A percentile compares a stretch with the other conserved stretches of the same genome.
phyloP scores from a whole-genome alignment of 2,888 invertebrate species.

The Agonopterix alstromeriana region DNA sequence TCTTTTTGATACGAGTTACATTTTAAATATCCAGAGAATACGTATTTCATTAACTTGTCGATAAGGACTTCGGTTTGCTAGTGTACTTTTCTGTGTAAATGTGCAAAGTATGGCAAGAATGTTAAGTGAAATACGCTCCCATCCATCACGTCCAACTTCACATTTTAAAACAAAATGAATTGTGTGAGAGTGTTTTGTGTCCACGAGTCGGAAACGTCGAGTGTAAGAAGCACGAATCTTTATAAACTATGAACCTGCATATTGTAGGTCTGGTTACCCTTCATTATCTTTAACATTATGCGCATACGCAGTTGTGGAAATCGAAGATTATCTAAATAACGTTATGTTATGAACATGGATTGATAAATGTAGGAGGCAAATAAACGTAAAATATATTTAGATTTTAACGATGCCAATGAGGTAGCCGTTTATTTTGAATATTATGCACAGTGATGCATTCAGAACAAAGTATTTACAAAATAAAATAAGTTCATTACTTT shows the following conservation, averaged over 20 bases:
- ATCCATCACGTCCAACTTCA: slow-evolving; percentile 40
- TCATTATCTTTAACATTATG: slow-evolving; percentile 19
- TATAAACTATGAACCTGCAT: slow-evolving; percentile 54
- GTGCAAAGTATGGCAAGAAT: slow-evolving; percentile 50
- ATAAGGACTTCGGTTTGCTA: slow-evolving; percentile 63
- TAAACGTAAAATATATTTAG: slow-evolving; percentile 11
- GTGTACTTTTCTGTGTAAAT: slow-evolving; percentile 63
- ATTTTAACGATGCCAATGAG: slow-evolving; percentile 11
- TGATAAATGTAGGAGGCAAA: slow-evolving; percentile 10
- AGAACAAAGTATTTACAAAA: too few species aligned
- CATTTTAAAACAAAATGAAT: slow-evolving; percentile 29
- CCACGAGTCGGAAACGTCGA: slow-evolving; percentile 45
- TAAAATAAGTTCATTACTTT: too few species aligned
- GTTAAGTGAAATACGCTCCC: slow-evolving; percentile 42
- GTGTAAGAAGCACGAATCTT: slow-evolving; percentile 50
- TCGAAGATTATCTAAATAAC: slow-evolving; percentile 6
- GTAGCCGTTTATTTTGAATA: not conserved
- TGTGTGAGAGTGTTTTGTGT: slow-evolving; percentile 59
- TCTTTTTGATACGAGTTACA: slow-evolving; percentile 40
- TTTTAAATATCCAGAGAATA: slow-evolving; percentile 32
- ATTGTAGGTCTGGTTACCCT: slow-evolving; percentile 47
- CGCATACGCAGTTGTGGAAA: slow-evolving; percentile 9
- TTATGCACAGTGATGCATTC: too few species aligned
- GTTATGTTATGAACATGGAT: slow-evolving; percentile 2
- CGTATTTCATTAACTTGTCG: slow-evolving; percentile 37